A percentile compares a stretch with the other conserved stretches of the same genome.
Evolutionary conservation across 2,113 vertebrate species (phyloP).

Genomic region (Catharus fuscescens): DNA sequence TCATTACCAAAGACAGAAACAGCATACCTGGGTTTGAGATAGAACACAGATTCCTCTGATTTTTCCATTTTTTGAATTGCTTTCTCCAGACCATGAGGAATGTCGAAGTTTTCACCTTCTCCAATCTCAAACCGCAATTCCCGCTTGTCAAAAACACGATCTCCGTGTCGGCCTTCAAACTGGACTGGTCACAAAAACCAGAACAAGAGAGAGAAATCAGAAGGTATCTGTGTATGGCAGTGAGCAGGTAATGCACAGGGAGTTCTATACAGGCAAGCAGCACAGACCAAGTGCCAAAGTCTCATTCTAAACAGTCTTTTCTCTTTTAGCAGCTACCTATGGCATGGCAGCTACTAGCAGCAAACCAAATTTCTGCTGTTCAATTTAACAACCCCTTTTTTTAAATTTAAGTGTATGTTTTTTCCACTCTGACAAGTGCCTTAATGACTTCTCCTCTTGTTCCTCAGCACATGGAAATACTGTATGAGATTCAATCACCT

Average conservation of each 20-base stretch:
- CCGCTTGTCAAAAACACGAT: conserved; percentile 85
- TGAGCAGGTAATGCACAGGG: background rate
- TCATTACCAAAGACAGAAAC: background rate
- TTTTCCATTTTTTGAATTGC: conserved; percentile 94
- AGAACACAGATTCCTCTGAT: conserved; percentile 87
- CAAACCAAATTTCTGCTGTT: background rate
- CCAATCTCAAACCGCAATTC: conserved; percentile 92
- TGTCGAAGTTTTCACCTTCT: conserved; percentile 84
- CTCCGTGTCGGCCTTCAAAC: conserved; percentile 81
- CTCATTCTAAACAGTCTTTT: background rate
- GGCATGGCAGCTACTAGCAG: background rate
- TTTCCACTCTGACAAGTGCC: background rate
- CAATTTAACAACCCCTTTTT: background rate
- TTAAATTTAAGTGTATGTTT: background rate
- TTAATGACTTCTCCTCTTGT: background rate
- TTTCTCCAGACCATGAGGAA: conserved; percentile 90
- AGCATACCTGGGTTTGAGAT: conserved; percentile 88
- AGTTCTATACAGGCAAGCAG: background rate
- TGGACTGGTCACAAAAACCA: conserved; percentile 76
- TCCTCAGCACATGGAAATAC: background rate
- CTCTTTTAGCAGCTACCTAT: background rate
- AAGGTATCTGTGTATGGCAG: background rate
- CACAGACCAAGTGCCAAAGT: background rate
- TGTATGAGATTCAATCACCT: background rate
- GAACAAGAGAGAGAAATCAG: background rate